phyloP scores from a whole-genome alignment of 2,797 vertebrate genomes.

The Chrosomus eos region DNA sequence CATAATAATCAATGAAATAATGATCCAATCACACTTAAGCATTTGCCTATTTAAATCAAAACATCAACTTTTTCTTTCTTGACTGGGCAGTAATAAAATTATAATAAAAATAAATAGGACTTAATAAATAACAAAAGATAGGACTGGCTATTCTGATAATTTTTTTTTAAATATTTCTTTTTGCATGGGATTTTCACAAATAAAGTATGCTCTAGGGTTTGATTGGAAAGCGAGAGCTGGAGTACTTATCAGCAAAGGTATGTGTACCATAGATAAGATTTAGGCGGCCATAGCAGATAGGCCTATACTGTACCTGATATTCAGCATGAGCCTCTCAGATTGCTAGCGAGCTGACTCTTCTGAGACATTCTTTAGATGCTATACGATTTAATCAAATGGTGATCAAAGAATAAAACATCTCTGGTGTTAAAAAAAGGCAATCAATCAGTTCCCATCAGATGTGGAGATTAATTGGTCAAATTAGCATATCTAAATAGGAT shows the following conservation, averaged over 20 bases:
- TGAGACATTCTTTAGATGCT: constrained; percentile 26
- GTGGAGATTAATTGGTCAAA: not conserved
- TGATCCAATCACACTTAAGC: too few relatives aligned
- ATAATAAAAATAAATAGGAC: not conserved
- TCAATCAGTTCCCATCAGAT: not conserved
- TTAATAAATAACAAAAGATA: not conserved
- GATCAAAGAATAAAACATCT: not conserved
- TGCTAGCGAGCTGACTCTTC: not conserved
- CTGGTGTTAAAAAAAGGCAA: constrained; percentile 4
- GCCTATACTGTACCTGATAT: not conserved
- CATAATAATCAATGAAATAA: too few relatives aligned
- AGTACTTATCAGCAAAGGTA: not conserved
- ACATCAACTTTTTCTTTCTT: too few relatives aligned
- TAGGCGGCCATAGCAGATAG: not conserved
- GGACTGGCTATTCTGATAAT: not conserved
- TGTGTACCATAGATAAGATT: not conserved
- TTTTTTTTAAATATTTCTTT: not conserved
- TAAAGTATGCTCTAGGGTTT: not conserved
- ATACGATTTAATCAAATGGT: not conserved
- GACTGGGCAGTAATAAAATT: too few relatives aligned
- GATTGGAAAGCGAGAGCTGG: constrained; percentile 11
- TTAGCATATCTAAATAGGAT: not conserved
- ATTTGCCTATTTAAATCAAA: too few relatives aligned
- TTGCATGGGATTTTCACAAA: not conserved
- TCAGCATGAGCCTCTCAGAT: not conserved